phyloP scores from a whole-genome alignment of 2,888 invertebrate genomes.

The Minunthozetes semirufus region DNA sequence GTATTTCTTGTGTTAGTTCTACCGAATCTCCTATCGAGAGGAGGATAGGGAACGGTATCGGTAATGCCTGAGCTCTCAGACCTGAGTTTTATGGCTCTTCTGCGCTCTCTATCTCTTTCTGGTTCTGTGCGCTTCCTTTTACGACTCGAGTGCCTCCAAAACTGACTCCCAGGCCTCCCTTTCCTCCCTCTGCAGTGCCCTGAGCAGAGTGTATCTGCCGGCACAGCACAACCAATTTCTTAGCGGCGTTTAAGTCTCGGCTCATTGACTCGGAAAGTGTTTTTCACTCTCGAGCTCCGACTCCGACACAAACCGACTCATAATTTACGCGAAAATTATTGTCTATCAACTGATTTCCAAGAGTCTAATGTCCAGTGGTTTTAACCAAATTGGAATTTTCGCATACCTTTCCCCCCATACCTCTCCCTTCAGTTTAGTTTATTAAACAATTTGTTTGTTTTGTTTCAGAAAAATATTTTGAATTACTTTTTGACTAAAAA shows the following conservation, averaged over 20 bases:
- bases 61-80: background rate
- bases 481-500: background rate
- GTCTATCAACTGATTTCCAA: background rate
- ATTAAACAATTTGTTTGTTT: background rate
- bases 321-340: conserved; percentile 7
- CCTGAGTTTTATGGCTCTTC: background rate
- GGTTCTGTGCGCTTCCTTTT: background rate
- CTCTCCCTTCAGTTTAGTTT: background rate
- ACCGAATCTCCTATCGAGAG: conserved; percentile 17
- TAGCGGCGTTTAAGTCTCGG: conserved; percentile 6
- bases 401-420: background rate
- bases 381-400: background rate
- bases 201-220: background rate
- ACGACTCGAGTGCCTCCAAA: background rate
- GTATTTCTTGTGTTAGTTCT: conserved; percentile 13
- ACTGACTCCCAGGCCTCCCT: background rate
- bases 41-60: no score
- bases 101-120: background rate
- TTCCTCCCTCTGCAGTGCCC: background rate
- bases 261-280: conserved; percentile 29
- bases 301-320: background rate
- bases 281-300: background rate
- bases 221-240: conserved; percentile 6
- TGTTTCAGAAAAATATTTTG: background rate
- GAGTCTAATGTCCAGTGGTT: background rate